A percentile compares a stretch with the other conserved stretches of the same genome.
Evolutionary conservation across 2,113 vertebrate species (phyloP).

Genomic region (Sander lucioperca): DNA sequence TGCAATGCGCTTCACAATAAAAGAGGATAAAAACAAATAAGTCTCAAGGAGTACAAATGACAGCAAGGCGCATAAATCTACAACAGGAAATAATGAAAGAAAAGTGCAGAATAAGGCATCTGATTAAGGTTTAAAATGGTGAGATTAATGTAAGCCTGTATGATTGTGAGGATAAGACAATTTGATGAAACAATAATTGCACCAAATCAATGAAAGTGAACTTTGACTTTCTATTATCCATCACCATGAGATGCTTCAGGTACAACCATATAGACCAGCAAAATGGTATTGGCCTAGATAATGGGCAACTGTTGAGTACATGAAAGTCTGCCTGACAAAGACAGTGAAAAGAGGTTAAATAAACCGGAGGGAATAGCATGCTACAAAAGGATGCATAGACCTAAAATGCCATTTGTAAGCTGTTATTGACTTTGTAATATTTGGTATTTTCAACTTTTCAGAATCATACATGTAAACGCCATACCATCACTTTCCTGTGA

Average conservation of each 20-base stretch:
- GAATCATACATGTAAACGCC: not conserved
- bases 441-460: not conserved
- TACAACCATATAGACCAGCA: constrained; percentile 22
- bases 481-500: not conserved
- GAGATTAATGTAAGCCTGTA: constrained; percentile 19
- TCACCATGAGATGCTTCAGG: constrained; percentile 15
- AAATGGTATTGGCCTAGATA: constrained; percentile 44
- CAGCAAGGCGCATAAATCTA: constrained; percentile 23
- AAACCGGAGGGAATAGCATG: constrained; percentile 25
- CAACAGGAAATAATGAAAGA: constrained; percentile 41
- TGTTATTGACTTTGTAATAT: not conserved
- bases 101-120: constrained; percentile 11
- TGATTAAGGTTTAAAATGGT: constrained; percentile 35
- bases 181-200: constrained; percentile 42
- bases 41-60: constrained; percentile 12
- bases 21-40: constrained; percentile 52
- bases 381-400: not conserved
- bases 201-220: constrained; percentile 40
- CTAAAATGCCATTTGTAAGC: not conserved
- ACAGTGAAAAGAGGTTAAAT: constrained; percentile 53
- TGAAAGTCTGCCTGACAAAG: constrained; percentile 20
- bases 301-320: constrained; percentile 31
- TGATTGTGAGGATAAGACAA: constrained; percentile 27
- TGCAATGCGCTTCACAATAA: constrained; percentile 38
- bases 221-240: constrained; percentile 37